Evolutionary conservation across 2,797 vertebrate species (phyloP), one percentile per base, ranked within the genome.

Genomic region (Syngnathus acus): DNA sequence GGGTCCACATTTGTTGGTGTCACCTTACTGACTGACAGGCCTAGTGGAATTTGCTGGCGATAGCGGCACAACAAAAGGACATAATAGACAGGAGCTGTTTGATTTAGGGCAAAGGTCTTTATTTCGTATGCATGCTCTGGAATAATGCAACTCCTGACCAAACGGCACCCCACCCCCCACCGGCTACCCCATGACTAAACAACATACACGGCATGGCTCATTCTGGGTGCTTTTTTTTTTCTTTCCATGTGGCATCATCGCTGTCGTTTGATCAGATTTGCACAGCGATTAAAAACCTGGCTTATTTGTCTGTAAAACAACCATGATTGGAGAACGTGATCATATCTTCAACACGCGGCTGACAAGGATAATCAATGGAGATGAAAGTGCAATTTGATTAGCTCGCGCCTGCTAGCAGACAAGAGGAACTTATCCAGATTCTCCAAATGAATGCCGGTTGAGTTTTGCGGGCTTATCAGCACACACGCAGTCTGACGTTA

Each of bases 61-160:
- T 78, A 23, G 53, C 53, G 11, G 39, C 59, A 21, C 19, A 21
- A 32, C 38, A 78, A 75, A 80, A 72, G 59, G 11, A 73, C 65
- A 78, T 67, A 77, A 75, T 69, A 72, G 67, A 75, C 65, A 32
- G 16, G 57, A n/a, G 71, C 68, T 47, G 55, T 75, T 83, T 75
- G 55, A 82, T 85, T 81, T 77, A 64, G 84, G 83, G 77, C 78
- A 84, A 87, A 87, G 85, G 81, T 86, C 81, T 72, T 72, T 37
- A 42, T 32, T 32, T 32, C 26, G 64, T 74, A 62, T 42, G 66
- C 59, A 58, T 65, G 58, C 59, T 78, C 59, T 70, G 59, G 72
- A 81, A 82, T 83, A 82, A 65, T 61, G 67, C 76, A 80, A 72
- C 68, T 53, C 78, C 72, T 85, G 61, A 53, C 23, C 69, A 84